These are phyloP conservation scores for Trichonephila clavata DNA, from an alignment of 1,140 invertebrate species.

Conservation along the genomic window DNA sequence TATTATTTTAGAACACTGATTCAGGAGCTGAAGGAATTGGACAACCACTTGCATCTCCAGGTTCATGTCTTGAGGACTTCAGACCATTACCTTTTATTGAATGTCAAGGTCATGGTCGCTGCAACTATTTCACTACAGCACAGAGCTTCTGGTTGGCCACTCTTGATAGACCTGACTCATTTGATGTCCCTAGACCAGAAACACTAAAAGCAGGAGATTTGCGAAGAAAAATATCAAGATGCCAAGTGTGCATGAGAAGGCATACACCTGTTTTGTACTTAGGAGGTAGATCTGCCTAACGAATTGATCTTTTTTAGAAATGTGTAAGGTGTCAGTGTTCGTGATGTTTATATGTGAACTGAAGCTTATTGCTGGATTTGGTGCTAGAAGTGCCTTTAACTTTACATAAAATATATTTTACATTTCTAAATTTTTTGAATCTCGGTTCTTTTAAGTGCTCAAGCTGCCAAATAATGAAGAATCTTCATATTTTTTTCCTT, in stretches of 20 bases:
- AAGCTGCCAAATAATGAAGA: neutral
- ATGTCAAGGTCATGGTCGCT: conserved; percentile 87
- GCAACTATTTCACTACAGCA: conserved; percentile 93
- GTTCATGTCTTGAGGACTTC: conserved; percentile 98
- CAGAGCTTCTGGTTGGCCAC: conserved; percentile 95
- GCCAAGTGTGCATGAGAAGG: conserved; percentile 92
- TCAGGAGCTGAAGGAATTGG: conserved; percentile 97
- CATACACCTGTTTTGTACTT: conserved; percentile 58
- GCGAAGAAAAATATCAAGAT: conserved; percentile 92
- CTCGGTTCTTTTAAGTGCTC: neutral
- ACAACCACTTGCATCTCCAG: conserved; percentile 95
- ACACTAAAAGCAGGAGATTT: conserved; percentile 96
- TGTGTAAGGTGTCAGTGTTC: neutral
- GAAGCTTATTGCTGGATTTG: neutral
- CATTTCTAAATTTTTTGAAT: neutral
- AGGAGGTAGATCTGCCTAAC: conserved; percentile 16
- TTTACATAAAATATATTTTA: neutral
- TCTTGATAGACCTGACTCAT: conserved; percentile 87
- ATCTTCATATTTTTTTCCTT: neutral
- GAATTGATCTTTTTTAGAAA: neutral
- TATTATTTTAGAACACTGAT: conserved; percentile 91
- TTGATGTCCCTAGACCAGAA: conserved; percentile 89
- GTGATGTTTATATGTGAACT: neutral
- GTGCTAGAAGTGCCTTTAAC: conserved; percentile 14
- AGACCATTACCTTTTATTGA: conserved; percentile 84